Percentiles rank a stretch among this genome's conserved stretches.
Conservation (phyloP, 2,797 vertebrate genomes). For the Sebastes minor region DNA sequence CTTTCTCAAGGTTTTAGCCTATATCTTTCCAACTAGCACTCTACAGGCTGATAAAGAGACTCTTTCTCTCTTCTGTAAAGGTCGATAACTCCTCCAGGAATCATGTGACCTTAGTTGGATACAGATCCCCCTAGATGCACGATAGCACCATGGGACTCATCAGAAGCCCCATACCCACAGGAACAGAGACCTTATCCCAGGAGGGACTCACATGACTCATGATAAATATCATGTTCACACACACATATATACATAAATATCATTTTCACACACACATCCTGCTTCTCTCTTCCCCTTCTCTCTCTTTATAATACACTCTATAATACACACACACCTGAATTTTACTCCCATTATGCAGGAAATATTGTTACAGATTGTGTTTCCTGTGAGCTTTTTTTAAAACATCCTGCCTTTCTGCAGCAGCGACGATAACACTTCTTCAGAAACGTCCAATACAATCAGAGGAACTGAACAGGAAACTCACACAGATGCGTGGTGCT, state of each 20-base stretch:
- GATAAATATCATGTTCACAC: conserved; percentile 30
- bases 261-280: conserved; percentile 17
- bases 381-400: conserved; percentile 13
- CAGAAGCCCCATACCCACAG: conserved; percentile 3
- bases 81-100: conserved; percentile 7
- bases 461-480: conserved; percentile 45
- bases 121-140: conserved; percentile 17
- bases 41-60: background rate
- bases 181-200: conserved; percentile 12
- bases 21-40: background rate
- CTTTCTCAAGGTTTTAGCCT: background rate
- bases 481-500: conserved; percentile 27
- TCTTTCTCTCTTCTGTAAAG: conserved; percentile 19
- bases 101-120: conserved; percentile 19
- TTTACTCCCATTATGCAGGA: background rate
- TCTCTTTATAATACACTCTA: background rate
- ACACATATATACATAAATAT: conserved; percentile 25
- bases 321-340: conserved; percentile 1
- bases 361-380: conserved; percentile 5
- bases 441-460: background rate
- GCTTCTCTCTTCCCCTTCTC: background rate
- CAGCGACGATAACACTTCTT: background rate
- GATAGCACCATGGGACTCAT: background rate
- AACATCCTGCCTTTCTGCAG: conserved; percentile 30
- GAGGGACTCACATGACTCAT: conserved; percentile 8